A percentile compares a stretch with the other conserved stretches of the same genome.
Conservation (phyloP, 2,113 vertebrate genomes). For the Morphnarchus princeps region DNA sequence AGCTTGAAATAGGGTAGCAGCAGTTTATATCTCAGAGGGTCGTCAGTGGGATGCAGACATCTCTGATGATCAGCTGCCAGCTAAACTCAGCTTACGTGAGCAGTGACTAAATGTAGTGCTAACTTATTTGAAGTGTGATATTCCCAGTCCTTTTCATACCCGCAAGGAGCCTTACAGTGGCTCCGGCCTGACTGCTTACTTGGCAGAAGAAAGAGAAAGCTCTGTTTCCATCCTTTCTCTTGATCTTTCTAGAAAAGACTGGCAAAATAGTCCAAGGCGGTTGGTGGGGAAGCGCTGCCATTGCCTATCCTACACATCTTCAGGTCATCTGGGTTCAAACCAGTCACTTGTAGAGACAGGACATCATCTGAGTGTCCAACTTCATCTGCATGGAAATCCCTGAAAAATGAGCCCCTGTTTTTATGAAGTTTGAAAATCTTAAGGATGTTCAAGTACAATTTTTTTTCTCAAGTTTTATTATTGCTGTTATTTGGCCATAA, state of each 20-base stretch:
- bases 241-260: background rate
- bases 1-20: background rate
- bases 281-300: background rate
- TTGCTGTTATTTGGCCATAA: background rate
- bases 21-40: background rate
- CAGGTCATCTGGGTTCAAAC: background rate
- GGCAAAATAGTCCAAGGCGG: background rate
- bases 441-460: background rate
- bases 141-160: background rate
- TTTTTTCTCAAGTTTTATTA: background rate
- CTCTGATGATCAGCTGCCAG: background rate
- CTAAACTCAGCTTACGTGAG: background rate
- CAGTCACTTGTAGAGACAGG: background rate
- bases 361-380: background rate
- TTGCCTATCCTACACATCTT: background rate
- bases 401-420: background rate
- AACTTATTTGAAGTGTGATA: background rate
- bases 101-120: background rate
- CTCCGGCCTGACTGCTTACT: background rate
- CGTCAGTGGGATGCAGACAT: background rate
- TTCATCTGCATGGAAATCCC: background rate
- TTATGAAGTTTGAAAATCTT: background rate
- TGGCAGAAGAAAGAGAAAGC: background rate
- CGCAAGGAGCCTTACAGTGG: background rate
- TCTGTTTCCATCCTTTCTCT: background rate